Base-by-base conservation (phyloP, 2,888 invertebrate genomes). In the Crossocerus cetratus region DNA sequence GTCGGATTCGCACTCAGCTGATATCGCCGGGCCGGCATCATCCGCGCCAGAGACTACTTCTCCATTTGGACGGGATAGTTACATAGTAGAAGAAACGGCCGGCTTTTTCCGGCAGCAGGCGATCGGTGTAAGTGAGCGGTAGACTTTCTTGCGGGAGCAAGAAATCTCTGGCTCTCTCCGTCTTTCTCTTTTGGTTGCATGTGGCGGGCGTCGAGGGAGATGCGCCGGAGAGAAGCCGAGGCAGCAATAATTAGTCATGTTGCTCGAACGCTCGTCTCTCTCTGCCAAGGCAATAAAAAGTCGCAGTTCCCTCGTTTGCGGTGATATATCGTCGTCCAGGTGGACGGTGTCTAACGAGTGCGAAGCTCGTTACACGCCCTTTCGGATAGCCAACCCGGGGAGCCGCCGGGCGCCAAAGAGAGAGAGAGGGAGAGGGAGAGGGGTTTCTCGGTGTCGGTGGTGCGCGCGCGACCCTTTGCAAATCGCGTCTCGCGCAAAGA, bases 321-420 rank as follows among this genome's bases (percentile, higher is more conserved):
- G 79, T 82, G 82, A 81, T 82, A 66, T 79, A 81, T 81, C 77
- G 79, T 64, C 43, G 65, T 44, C 79, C 81, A 81, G 81, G 81
- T 81, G 81, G 82, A 69, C 69, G 72, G 74, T 65, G 71, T 79
- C 82, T 72, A 64, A 57, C 60, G 65, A 61, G 49, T n/a, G 57
- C 63, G 32, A n/a, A 32, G 59, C 44, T 70, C 71, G 44, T 55
- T 21, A 55, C 61, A 18, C 54, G 67, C 77, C 68, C 74, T 80
- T 32, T 80, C 68, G 74, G 62, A 66, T 59, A 68, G 64, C 64
- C 55, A 70, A 64, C 72, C 74, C 74, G 53, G 64, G 42, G 54
- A 22, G 18, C 64, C 57, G 49, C 1, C 11, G n/a, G 32, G 49
- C 0, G 49, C 8, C 2, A 49, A 11, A 8, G 32, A 32, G 32